Conservation (phyloP, 1,140 invertebrate species). For the Neelides sp. region DNA sequence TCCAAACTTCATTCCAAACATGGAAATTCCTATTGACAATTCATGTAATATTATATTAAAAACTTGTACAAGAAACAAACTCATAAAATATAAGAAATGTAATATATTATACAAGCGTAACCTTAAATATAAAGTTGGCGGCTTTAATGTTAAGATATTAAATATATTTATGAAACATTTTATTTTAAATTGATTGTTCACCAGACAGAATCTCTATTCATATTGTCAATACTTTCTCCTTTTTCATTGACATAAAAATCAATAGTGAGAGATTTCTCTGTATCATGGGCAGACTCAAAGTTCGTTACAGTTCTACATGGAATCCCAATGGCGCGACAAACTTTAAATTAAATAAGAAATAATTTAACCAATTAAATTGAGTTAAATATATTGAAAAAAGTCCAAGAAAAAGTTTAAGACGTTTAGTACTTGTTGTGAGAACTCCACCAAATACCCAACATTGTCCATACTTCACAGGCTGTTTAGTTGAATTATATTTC, state of each 20-base stretch:
- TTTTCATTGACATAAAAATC: constrained; percentile 53
- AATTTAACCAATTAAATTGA: too few relatives aligned
- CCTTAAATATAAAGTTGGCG: too few relatives aligned
- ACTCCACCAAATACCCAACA: constrained; percentile 67
- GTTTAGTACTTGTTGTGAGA: constrained; percentile 50
- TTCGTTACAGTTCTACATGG: constrained; percentile 57
- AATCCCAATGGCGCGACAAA: constrained; percentile 56
- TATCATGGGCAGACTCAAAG: constrained; percentile 61
- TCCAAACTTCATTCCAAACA: constrained; percentile 65
- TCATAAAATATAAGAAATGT: too few relatives aligned
- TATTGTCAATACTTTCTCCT: constrained; percentile 45
- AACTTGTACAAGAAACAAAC: too few relatives aligned
- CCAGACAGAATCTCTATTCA: constrained; percentile 43
- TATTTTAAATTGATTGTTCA: constrained; percentile 51
- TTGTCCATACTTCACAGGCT: constrained; percentile 56
- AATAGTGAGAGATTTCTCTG: constrained; percentile 56
- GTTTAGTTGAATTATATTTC: constrained; percentile 45
- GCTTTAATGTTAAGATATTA: too few relatives aligned
- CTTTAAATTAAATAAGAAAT: constrained; percentile 36
- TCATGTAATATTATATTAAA: too few relatives aligned
- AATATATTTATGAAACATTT: too few relatives aligned
- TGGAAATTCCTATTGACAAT: constrained; percentile 85
- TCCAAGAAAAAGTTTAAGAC: not conserved
- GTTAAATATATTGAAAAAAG: not conserved
- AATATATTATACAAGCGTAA: too few relatives aligned